Conservation (phyloP, 2,888 invertebrate genomes). For the Perdita meconis region DNA sequence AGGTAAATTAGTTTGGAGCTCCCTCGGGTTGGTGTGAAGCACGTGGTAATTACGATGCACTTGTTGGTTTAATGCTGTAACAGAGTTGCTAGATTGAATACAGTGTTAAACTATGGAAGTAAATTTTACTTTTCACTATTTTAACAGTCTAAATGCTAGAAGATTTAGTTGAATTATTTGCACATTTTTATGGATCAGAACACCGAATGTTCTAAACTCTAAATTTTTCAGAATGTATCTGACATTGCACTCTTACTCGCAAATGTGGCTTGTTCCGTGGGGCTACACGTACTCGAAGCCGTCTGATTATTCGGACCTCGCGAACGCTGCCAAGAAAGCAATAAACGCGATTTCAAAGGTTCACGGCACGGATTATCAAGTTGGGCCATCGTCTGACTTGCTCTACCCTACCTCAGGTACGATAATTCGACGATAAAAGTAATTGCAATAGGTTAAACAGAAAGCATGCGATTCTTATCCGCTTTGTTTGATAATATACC, state of each 20-base stretch:
- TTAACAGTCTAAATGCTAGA: too few species aligned
- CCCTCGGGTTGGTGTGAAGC: background rate
- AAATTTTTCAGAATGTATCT: slow-evolving; percentile 85
- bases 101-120: too few species aligned
- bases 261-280: slow-evolving; percentile 88
- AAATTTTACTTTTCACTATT: too few species aligned
- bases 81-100: too few species aligned
- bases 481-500: slow-evolving; percentile 7
- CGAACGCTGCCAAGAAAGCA: slow-evolving; percentile 87
- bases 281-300: slow-evolving; percentile 85
- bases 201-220: background rate
- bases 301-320: slow-evolving; percentile 86
- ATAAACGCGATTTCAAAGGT: slow-evolving; percentile 87
- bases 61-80: too few species aligned
- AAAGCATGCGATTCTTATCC: slow-evolving; percentile 2
- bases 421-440: background rate
- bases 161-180: too few species aligned
- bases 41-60: background rate
- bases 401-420: slow-evolving; percentile 83
- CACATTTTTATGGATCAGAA: background rate
- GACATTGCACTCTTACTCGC: slow-evolving; percentile 88
- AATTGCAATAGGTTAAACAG: background rate
- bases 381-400: slow-evolving; percentile 84
- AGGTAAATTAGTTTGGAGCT: slow-evolving; percentile 63
- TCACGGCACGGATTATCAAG: slow-evolving; percentile 88